phyloP scores from a whole-genome alignment of 1,140 invertebrate genomes.

The Saccostrea cuccullata region DNA sequence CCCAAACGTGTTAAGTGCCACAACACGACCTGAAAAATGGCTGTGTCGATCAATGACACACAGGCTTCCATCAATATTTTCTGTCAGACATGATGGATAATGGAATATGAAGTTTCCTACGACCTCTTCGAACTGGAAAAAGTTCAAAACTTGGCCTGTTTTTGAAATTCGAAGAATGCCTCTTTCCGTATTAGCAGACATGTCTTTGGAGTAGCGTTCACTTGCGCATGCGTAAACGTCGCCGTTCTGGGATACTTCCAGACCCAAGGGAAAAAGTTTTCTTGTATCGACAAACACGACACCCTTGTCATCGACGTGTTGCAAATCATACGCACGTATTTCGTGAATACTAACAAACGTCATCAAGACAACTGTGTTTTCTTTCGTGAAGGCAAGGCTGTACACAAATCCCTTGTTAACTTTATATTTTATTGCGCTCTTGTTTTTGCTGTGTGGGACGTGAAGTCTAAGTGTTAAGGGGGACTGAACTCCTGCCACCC shows the following conservation, averaged over 20 bases:
- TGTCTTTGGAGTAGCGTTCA: background rate
- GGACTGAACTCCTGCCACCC: background rate
- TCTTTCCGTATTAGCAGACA: background rate
- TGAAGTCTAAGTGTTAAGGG: background rate
- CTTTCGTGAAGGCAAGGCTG: background rate
- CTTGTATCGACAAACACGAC: background rate
- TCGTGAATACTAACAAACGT: slow-evolving; percentile 3
- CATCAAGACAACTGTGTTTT: background rate
- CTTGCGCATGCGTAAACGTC: slow-evolving; percentile 9
- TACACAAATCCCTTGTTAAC: background rate
- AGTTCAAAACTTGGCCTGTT: slow-evolving; percentile 2
- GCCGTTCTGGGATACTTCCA: background rate
- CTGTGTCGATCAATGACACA: background rate
- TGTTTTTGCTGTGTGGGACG: background rate
- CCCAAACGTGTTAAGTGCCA: background rate
- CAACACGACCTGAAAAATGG: background rate
- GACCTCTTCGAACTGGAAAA: background rate
- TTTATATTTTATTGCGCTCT: background rate
- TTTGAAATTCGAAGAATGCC: slow-evolving; percentile 3
- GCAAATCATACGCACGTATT: background rate
- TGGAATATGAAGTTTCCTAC: background rate
- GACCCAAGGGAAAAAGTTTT: background rate
- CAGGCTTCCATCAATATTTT: background rate
- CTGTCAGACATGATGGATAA: background rate
- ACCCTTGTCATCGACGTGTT: background rate